Conservation (phyloP, 1,140 invertebrate species). For the Aphelenchoides fujianensis region DNA sequence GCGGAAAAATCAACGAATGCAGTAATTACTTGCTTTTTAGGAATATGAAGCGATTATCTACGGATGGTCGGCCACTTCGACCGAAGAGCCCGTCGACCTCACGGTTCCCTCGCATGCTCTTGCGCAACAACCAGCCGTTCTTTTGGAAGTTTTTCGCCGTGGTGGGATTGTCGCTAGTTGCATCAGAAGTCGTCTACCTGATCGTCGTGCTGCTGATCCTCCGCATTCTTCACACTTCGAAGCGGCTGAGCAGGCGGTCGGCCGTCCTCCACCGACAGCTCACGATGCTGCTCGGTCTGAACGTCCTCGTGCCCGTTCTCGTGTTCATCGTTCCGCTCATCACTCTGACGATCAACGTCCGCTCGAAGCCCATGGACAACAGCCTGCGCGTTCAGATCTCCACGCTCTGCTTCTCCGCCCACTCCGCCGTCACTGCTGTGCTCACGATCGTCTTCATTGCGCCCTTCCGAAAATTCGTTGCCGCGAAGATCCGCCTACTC, state of each 20-base stretch:
- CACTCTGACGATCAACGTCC: neutral
- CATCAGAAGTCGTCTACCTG: neutral
- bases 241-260: neutral
- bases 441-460: neutral
- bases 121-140: neutral
- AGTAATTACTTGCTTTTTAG: too few species aligned
- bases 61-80: neutral
- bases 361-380: neutral
- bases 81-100: neutral
- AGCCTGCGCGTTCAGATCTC: neutral
- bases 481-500: neutral
- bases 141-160: neutral
- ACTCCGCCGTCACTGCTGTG: neutral
- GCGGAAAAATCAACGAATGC: too few species aligned
- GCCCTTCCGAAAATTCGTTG: neutral
- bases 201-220: neutral
- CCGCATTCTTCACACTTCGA: neutral
- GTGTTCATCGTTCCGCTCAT: neutral
- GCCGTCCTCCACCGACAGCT: neutral
- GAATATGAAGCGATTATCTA: neutral
- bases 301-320: neutral
- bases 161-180: neutral
- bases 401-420: neutral
- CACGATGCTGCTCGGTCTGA: neutral
- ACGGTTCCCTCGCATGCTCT: neutral